phyloP scores from a whole-genome alignment of 2,888 invertebrate genomes.

The Nephrotoma flavescens region DNA sequence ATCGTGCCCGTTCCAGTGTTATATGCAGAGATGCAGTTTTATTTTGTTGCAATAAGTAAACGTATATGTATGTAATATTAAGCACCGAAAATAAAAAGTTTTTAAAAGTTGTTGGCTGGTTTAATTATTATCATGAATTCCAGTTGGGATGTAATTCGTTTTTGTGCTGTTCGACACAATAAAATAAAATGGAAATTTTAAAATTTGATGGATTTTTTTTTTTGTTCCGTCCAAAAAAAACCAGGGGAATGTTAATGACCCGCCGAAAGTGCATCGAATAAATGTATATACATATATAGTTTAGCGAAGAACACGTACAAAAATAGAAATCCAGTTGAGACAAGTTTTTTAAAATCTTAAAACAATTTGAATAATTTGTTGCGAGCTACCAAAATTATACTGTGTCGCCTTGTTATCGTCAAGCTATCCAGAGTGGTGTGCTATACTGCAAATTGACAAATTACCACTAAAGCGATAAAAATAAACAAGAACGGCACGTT shows the following conservation, averaged over 20 bases:
- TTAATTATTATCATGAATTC: not conserved
- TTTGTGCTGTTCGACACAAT: not conserved
- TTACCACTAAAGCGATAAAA: not conserved
- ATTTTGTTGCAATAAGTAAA: too few relatives aligned
- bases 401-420: not conserved
- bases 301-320: not conserved
- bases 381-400: not conserved
- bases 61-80: not conserved
- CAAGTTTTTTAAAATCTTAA: not conserved
- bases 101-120: not conserved
- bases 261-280: not conserved
- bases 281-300: not conserved
- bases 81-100: not conserved
- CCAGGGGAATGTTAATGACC: not conserved
- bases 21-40: not conserved
- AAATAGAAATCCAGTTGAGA: not conserved
- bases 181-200: not conserved
- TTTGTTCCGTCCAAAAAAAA: not conserved
- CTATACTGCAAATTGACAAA: not conserved
- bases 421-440: not conserved
- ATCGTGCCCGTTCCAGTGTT: not conserved
- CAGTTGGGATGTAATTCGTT: not conserved
- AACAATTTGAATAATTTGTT: not conserved
- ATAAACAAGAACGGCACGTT: not conserved
- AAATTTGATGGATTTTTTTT: not conserved